Base-by-base conservation (phyloP, 64 coral and sea anemone species). In the Montipora capricornis region DNA sequence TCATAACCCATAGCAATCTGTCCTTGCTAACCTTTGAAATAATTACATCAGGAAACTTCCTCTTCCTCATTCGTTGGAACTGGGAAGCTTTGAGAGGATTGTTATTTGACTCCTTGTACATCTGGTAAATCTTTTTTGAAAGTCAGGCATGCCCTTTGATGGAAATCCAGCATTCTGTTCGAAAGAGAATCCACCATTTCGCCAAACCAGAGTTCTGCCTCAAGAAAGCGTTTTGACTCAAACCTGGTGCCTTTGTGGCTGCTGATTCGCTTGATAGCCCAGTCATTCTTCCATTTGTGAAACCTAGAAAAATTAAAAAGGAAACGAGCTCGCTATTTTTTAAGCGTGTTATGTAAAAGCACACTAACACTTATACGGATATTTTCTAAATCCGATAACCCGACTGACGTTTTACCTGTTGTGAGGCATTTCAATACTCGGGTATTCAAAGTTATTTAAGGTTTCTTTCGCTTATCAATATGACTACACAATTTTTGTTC, bases 241-340 rank as follows among this genome's bases (percentile, higher is more conserved):
- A 69, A 16, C 17, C 0, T 69, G 4, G 67, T 15, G 4, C 67
- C 67, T 69, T 69, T 69, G 5, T 69, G 67, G 67, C 67, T 69
- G 67, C 67, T 69, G 14, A 69, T 10, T 69, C 5, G n/a, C 67
- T 13, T 69, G n/a, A 69, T 20, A 15, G 67, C n/a, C 67, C 67
- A 69, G 67, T 69, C 67, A 69, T 69, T 69, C n/a, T 69, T 69
- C 67, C 67, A 69, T 15, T 69, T 69, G 13, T 69, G 67, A 69
- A 69, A 69, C 67, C 12, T 55, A 55, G 29, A 29, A 29, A 29
- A 29, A 55, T 55, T 5, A 55, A 55, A 55, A 9, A 55, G 9
- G 52, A 7, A 5, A 55, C 9, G 1, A 29, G 29, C 29, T 29
- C 29, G 29, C 29, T 29, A 29, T 29, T 29, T 29, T 29, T 29